Percentiles rank a stretch among this genome's conserved stretches.
These are phyloP conservation scores for Mareca penelope DNA, from an alignment of 2,797 vertebrate genomes.

Conservation along the genomic window DNA sequence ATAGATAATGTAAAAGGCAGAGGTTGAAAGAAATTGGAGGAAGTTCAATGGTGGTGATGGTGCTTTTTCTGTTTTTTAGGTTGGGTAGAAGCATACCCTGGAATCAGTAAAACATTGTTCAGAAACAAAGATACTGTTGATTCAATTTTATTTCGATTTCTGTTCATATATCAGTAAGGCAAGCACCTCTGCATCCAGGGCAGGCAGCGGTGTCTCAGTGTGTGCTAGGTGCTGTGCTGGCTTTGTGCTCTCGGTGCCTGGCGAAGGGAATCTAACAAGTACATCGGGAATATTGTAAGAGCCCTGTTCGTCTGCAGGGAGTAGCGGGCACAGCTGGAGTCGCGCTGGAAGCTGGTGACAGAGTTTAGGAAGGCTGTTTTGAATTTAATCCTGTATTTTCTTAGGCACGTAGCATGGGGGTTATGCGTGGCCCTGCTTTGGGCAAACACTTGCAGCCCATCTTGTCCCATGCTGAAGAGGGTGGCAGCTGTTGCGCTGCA, in stretches of 20 bases:
- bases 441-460: not conserved
- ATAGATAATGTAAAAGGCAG: not conserved
- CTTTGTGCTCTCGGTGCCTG: not conserved
- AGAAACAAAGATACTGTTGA: not conserved
- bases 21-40: not conserved
- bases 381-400: not conserved
- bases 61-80: not conserved
- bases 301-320: rapidly evolving
- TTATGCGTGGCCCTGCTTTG: not conserved
- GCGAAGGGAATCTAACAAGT: rapidly evolving
- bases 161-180: not conserved
- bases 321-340: not conserved
- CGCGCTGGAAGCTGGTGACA: not conserved
- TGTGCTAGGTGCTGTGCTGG: not conserved
- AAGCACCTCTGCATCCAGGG: rapidly evolving
- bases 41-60: rapidly evolving
- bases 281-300: rapidly evolving
- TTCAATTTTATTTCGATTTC: not conserved
- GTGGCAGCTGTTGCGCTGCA: not conserved
- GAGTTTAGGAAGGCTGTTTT: not conserved
- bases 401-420: not conserved
- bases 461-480: not conserved
- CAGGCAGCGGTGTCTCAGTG: not conserved
- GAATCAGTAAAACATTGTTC: not conserved
- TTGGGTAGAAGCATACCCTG: not conserved